A percentile compares a stretch with the other conserved stretches of the same genome.
These are phyloP conservation scores for Drosophila nr. fundita DNA, from an alignment of 2,888 invertebrate genomes.

Conservation along the genomic window DNA sequence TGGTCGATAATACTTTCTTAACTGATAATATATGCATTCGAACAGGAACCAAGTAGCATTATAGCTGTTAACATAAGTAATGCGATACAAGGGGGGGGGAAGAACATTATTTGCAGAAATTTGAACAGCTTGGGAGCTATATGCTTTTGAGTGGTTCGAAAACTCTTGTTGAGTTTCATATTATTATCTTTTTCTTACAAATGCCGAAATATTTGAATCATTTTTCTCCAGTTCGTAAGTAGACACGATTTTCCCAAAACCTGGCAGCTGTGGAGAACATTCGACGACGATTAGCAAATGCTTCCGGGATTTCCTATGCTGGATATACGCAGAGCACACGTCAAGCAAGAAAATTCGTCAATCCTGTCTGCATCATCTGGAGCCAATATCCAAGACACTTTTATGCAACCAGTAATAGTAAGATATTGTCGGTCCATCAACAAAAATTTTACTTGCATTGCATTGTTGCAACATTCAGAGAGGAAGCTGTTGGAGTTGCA, in stretches of 20 bases:
- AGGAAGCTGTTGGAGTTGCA: background rate
- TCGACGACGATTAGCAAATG: background rate
- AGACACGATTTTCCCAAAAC: background rate
- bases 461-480: background rate
- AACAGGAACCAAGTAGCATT: background rate
- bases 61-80: background rate
- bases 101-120: background rate
- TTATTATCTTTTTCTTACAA: background rate
- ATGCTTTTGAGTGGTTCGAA: background rate
- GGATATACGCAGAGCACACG: background rate
- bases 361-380: background rate
- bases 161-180: background rate
- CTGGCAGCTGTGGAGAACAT: background rate
- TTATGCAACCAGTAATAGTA: background rate
- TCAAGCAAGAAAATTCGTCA: background rate
- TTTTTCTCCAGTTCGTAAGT: background rate
- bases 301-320: background rate
- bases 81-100: background rate
- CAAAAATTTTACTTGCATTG: background rate
- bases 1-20: background rate
- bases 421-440: background rate
- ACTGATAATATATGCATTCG: background rate
- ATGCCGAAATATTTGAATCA: background rate
- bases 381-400: background rate
- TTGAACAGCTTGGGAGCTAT: background rate